These are phyloP conservation scores for Saturnia japonica DNA, from an alignment of 2,888 invertebrate species.

Conservation along the genomic window DNA sequence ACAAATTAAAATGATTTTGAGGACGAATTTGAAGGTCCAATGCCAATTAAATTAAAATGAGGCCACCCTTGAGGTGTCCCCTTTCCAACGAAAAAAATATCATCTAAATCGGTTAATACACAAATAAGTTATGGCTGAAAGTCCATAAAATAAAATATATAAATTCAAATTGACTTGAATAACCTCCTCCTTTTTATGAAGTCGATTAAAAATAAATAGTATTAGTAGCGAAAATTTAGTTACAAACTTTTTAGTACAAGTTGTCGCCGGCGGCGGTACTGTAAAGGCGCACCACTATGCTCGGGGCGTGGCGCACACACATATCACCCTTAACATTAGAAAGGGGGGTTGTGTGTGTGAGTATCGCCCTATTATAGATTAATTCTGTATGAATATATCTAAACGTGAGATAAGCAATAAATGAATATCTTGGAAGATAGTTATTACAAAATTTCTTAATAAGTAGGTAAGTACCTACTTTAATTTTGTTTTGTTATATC, in stretches of 20 bases:
- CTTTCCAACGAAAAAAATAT: no score
- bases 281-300: slow-evolving; percentile 51
- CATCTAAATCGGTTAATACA: no score
- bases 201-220: no score
- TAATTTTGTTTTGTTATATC: not conserved
- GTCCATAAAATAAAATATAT: no score
- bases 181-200: no score
- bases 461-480: no score
- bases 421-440: not conserved
- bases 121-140: no score
- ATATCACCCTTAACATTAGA: slow-evolving; percentile 30
- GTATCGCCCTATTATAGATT: slow-evolving; percentile 21
- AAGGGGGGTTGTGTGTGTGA: slow-evolving; percentile 9
- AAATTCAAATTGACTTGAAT: no score
- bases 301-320: slow-evolving; percentile 65
- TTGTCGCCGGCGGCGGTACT: slow-evolving; percentile 56
- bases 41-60: no score
- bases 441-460: not conserved
- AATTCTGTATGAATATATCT: not conserved
- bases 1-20: no score
- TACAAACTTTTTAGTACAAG: slow-evolving; percentile 34
- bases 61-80: no score
- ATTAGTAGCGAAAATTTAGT: not conserved
- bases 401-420: slow-evolving; percentile 5
- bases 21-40: no score